These are phyloP conservation scores for Bambusicola thoracicus DNA, from an alignment of 2,113 vertebrate genomes.

Conservation along the genomic window DNA sequence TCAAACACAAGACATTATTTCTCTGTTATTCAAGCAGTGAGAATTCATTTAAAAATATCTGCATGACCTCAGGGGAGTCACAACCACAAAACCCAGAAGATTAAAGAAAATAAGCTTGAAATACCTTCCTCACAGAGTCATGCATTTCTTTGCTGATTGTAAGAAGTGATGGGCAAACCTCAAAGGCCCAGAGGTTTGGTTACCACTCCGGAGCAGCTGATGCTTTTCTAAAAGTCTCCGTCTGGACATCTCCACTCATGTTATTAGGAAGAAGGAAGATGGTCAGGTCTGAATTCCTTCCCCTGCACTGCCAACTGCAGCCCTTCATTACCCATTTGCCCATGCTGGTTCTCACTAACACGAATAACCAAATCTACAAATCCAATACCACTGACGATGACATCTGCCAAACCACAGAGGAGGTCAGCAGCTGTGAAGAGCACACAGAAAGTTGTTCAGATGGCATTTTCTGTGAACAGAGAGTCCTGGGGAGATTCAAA, in stretches of 20 bases:
- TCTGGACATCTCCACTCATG: not conserved
- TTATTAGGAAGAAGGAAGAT: not conserved
- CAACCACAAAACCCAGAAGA: conserved; percentile 51
- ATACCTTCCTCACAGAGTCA: conserved; percentile 62
- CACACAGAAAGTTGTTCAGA: not conserved
- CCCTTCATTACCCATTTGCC: not conserved
- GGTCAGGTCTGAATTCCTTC: not conserved
- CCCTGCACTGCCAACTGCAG: not conserved
- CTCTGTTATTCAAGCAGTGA: conserved; percentile 41
- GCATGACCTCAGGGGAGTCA: conserved; percentile 46
- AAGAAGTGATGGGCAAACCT: conserved; percentile 40
- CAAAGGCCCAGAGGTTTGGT: conserved; percentile 30
- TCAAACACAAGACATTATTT: conserved; percentile 15
- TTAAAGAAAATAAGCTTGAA: conserved; percentile 69
- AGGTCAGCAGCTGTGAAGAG: not conserved
- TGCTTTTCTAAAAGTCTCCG: not conserved
- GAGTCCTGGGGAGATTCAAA: not conserved
- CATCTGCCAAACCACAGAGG: not conserved
- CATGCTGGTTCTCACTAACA: not conserved
- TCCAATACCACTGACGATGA: not conserved
- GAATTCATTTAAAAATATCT: conserved; percentile 62
- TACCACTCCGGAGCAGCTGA: not conserved
- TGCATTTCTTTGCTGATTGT: conserved; percentile 16
- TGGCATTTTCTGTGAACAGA: not conserved
- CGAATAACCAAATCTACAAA: not conserved